Conservation (phyloP, 2,888 invertebrate genomes). For the Tiliacea aurago region DNA sequence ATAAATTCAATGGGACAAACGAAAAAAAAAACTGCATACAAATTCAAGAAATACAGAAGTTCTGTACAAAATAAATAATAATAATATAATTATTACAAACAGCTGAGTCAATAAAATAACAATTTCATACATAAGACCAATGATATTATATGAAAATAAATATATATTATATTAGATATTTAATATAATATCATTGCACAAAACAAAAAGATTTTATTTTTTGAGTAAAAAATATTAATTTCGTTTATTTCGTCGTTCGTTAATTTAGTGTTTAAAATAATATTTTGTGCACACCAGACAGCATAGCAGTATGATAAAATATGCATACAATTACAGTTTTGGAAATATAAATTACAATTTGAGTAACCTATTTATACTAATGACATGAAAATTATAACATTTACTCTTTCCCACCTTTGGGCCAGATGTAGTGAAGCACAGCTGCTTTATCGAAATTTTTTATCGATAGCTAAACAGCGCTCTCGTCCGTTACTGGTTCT, state of each 20-base stretch:
- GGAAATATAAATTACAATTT: constrained; percentile 7
- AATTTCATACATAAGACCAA: too few species aligned
- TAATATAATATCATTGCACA: too few species aligned
- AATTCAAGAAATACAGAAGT: constrained; percentile 13
- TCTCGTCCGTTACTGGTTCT: background rate
- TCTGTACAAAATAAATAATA: constrained; percentile 13
- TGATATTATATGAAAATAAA: too few species aligned
- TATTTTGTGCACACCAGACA: constrained; percentile 20
- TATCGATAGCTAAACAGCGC: constrained; percentile 6
- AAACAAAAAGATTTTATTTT: background rate
- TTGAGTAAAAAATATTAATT: background rate
- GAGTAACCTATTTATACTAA: background rate
- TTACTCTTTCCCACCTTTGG: background rate
- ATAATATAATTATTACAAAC: constrained; percentile 28
- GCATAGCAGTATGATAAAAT: background rate
- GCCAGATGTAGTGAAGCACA: background rate
- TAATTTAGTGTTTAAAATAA: background rate
- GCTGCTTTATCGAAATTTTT: constrained; percentile 1
- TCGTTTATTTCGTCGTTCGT: background rate
- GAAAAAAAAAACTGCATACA: constrained; percentile 6
- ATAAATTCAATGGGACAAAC: background rate
- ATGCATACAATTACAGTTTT: constrained; percentile 1
- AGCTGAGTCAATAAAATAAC: background rate
- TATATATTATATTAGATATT: too few species aligned
- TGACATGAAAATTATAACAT: background rate